Base-by-base conservation (phyloP, 2,888 invertebrate genomes). In the Diaprepes abbreviatus region DNA sequence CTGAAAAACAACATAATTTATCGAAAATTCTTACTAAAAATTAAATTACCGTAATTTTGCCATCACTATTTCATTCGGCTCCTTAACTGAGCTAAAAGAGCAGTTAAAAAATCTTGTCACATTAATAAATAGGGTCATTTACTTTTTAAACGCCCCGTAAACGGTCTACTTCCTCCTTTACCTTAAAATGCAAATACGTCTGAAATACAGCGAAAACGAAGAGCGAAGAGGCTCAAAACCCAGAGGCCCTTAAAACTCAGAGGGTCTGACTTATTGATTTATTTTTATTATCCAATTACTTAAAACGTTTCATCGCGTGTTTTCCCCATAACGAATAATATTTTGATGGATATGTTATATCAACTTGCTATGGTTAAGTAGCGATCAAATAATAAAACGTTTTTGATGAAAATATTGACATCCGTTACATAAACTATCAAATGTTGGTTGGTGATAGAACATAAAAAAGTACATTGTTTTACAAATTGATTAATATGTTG, bases 261-360 rank as follows among this genome's bases (percentile, higher is more conserved):
- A 48, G 45, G 60, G 33, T 45, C 64, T 40, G 54, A 64, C 52
- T 64, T 64, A 64, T 64, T 64, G 64, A 64, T 55, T 64, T 38
- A 64, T 55, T 64, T 64, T 64, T 64, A 64, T 64, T 64, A 64
- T 64, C 64, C 64, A 64, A 64, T 64, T 54, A 64, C 54, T 55
- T 64, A 55, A 64, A 64, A 64, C 55, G 64, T 64, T 64, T 64
- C 40, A 55, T 64, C 40, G 64, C 64, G 64, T 64, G 64, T 55
- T 55, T 52, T 28, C 36, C 28, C 48, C 38, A 50, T 63, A 38
- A 50, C 50, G 19, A 63, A 63, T 63, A 63, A 36, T 63, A 63
- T 50, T 63, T 52, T 63, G 45, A 63, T 63, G 52, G 52, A 50
- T 63, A 50, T 38, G 19, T 36, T 35, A 48, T 35, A 63, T 63